Evolutionary conservation across 2,888 invertebrate species (phyloP), one percentile per base, ranked within the genome.

Genomic region (Chrysopilus asiliformis): DNA sequence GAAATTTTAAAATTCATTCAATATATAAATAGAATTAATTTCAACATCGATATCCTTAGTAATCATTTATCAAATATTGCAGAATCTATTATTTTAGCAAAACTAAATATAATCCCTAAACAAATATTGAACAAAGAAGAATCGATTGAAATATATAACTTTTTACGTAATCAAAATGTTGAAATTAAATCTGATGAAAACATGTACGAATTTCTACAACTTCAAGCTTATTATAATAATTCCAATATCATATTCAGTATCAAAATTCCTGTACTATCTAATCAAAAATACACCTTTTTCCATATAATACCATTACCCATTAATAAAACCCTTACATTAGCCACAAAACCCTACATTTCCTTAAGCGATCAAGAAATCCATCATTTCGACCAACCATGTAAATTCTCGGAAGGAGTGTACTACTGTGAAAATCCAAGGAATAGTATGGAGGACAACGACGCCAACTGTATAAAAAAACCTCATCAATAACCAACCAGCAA

Each of bases 141-240:
- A 9, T 6, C 29, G 12, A 10, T 19, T 4, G 25, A 34, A 29
- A 31, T 31, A 7, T 16, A 12, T 13, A 9, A 13, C n/a, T n/a
- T 3, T 18, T 16, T 38, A 7, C 12, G 30, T 18, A 29, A 26
- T 9, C 34, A 34, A 32, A 13, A 30, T 15, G 26, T 39, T 9
- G n/a, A 28, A 3, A 30, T 39, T 3, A 34, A 19, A 13, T 27
- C 32, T 2, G 26, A 32, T 13, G 32, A 32, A 27, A 8, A 38
- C 8, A 32, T 32, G 19, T 38, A 38, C 20, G 38, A 38, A 19
- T 26, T 32, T 17, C 12, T 38, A n/a, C n/a, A n/a, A 5, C 24
- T 38, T 4, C 29, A 38, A 22, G 38, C 38, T 6, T 38, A 38
- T 22, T 38, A 34, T 17, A 38, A 38, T 20, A 19, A 25, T n/a